These are phyloP conservation scores for Pardosa pseudoannulata DNA, from an alignment of 2,888 invertebrate genomes.

Conservation along the genomic window DNA sequence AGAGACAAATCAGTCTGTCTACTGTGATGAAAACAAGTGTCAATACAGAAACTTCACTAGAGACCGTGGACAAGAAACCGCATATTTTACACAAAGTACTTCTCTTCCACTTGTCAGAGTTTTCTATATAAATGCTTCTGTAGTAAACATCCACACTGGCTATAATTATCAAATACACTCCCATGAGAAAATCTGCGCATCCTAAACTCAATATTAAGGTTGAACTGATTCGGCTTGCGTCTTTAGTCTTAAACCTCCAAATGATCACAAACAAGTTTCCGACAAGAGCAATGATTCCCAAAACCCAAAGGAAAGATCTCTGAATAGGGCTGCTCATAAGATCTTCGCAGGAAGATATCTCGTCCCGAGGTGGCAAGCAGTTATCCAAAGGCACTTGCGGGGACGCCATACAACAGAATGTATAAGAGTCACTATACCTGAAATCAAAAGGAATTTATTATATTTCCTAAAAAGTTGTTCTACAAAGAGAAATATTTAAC, in stretches of 20 bases:
- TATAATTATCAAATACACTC: slow-evolving; percentile 76
- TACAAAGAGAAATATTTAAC: too few relatives aligned
- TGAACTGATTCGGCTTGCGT: slow-evolving; percentile 76
- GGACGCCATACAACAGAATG: slow-evolving; percentile 75
- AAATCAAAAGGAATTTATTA: neutral
- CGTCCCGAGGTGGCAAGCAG: slow-evolving; percentile 75
- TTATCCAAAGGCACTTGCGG: slow-evolving; percentile 73
- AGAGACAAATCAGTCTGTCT: slow-evolving; percentile 78
- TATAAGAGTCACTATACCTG: slow-evolving; percentile 75
- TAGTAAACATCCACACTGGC: slow-evolving; percentile 76
- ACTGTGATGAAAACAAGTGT: slow-evolving; percentile 78
- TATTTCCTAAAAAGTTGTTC: too few relatives aligned
- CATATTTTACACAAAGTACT: slow-evolving; percentile 74
- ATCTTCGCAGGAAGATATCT: slow-evolving; percentile 76
- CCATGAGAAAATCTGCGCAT: slow-evolving; percentile 76
- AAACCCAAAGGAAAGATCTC: slow-evolving; percentile 75
- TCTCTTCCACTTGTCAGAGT: slow-evolving; percentile 75
- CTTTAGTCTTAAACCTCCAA: slow-evolving; percentile 75
- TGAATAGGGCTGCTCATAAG: slow-evolving; percentile 75
- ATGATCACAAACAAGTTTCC: slow-evolving; percentile 75
- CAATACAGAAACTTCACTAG: slow-evolving; percentile 78
- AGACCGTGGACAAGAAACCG: slow-evolving; percentile 76
- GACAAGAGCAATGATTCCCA: slow-evolving; percentile 75
- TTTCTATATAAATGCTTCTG: slow-evolving; percentile 75
- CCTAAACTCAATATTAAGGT: slow-evolving; percentile 76